Evolutionary conservation across 2,113 vertebrate genomes (phyloP).

Genomic region (Clarias macrocephalus): DNA sequence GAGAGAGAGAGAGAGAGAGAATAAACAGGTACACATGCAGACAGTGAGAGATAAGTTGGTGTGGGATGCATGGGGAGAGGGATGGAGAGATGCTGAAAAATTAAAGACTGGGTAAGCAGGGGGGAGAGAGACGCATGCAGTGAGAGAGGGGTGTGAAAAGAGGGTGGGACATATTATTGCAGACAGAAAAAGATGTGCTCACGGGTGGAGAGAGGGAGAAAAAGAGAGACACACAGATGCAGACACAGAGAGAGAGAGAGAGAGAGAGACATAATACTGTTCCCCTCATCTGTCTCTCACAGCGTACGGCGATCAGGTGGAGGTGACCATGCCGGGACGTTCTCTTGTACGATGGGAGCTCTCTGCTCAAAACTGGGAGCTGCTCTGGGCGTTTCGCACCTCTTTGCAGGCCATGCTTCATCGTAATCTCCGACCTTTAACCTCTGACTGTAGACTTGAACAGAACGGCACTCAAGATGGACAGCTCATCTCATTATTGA

Average conservation of each 20-base stretch:
- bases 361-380: constrained; percentile 76
- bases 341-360: constrained; percentile 84
- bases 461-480: constrained; percentile 71
- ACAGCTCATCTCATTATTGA: constrained; percentile 82
- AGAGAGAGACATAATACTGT: neutral
- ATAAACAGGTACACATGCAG: too few species aligned
- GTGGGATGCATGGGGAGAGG: too few species aligned
- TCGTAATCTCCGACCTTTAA: constrained; percentile 76
- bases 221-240: too few species aligned
- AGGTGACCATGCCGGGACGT: constrained; percentile 79
- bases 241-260: neutral
- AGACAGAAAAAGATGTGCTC: neutral
- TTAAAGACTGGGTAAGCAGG: too few species aligned
- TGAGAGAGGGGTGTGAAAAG: neutral
- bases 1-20: too few species aligned
- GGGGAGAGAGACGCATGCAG: too few species aligned
- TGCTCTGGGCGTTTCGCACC: constrained; percentile 85
- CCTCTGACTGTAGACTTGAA: constrained; percentile 30
- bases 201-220: neutral
- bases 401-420: constrained; percentile 89
- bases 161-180: neutral
- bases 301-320: constrained; percentile 80
- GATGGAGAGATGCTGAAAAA: too few species aligned
- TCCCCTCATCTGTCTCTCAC: constrained; percentile 21
- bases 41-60: too few species aligned